Conservation (phyloP, 2,113 vertebrate species). For the Mesembrinibis cayennensis region DNA sequence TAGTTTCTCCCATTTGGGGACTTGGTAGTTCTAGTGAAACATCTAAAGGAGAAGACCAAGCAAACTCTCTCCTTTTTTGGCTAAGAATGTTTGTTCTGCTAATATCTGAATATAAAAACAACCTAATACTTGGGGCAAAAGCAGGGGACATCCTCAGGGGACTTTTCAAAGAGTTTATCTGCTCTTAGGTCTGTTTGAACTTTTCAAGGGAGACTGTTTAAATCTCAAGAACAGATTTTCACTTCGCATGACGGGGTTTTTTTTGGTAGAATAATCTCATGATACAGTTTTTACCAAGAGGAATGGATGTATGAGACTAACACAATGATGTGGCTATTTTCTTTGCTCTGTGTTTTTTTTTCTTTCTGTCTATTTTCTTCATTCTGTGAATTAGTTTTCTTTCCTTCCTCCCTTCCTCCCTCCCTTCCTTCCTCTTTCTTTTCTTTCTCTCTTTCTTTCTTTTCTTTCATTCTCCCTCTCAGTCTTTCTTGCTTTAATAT, state of each 20-base stretch:
- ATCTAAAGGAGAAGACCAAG: slow-evolving; percentile 48
- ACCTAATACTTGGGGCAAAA: slow-evolving; percentile 47
- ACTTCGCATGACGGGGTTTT: accelerated
- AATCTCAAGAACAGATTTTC: not conserved
- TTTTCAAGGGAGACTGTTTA: not conserved
- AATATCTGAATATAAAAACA: slow-evolving; percentile 55
- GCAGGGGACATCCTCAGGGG: slow-evolving; percentile 25
- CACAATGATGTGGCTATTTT: not conserved
- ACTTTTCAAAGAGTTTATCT: slow-evolving; percentile 13
- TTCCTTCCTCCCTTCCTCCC: too few species aligned
- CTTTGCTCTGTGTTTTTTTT: not conserved
- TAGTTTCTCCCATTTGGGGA: slow-evolving; percentile 28
- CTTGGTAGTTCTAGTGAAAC: slow-evolving; percentile 45
- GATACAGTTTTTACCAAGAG: not conserved
- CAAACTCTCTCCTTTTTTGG: slow-evolving; percentile 65
- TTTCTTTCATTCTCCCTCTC: not conserved
- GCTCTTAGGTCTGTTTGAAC: not conserved
- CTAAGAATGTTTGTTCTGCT: slow-evolving; percentile 55
- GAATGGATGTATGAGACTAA: not conserved
- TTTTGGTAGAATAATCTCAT: not conserved
- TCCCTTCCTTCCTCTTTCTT: not conserved
- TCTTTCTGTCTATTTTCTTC: not conserved
- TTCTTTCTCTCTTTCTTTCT: too few species aligned
- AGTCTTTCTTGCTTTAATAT: not conserved
- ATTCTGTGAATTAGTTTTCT: not conserved